Evolutionary conservation across 2,888 invertebrate genomes (phyloP).

Genomic region (Aplocera efformata): DNA sequence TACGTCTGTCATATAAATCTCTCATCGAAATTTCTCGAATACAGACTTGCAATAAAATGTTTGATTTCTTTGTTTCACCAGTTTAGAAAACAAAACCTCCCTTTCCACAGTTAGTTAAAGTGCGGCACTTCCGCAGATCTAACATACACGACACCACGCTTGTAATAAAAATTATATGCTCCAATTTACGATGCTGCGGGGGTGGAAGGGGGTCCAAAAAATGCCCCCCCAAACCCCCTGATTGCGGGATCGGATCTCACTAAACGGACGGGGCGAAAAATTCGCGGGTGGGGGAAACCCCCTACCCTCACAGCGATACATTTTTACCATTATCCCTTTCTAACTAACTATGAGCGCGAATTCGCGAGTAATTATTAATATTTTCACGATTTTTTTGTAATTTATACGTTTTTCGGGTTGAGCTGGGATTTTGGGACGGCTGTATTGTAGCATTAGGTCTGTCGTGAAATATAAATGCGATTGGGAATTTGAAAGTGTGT

Average conservation of each 20-base stretch:
- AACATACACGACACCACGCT: constrained; percentile 64
- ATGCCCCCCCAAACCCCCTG: constrained; percentile 63
- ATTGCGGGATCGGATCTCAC: constrained; percentile 78
- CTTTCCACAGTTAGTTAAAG: constrained; percentile 5
- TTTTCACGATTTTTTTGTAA: constrained; percentile 41
- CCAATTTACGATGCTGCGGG: constrained; percentile 73
- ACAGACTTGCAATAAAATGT: too few species aligned
- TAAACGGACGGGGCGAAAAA: constrained; percentile 71
- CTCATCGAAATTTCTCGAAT: too few species aligned
- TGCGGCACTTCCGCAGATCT: constrained; percentile 22
- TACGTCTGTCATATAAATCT: too few species aligned
- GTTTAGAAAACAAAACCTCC: constrained; percentile 2
- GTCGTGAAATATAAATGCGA: background rate
- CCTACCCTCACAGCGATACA: constrained; percentile 61
- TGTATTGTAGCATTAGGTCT: constrained; percentile 5
- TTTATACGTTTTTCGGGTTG: constrained; percentile 19
- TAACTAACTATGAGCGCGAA: constrained; percentile 69
- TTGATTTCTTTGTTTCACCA: background rate
- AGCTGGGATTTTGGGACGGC: constrained; percentile 4
- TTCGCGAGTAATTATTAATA: constrained; percentile 71
- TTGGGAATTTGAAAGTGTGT: background rate
- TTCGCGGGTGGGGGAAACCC: constrained; percentile 47
- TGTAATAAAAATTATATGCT: constrained; percentile 81
- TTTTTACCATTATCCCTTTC: constrained; percentile 75
- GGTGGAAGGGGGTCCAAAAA: constrained; percentile 54